Conservation (phyloP, 2,888 invertebrate genomes). For the Troides oblongomaculatus region DNA sequence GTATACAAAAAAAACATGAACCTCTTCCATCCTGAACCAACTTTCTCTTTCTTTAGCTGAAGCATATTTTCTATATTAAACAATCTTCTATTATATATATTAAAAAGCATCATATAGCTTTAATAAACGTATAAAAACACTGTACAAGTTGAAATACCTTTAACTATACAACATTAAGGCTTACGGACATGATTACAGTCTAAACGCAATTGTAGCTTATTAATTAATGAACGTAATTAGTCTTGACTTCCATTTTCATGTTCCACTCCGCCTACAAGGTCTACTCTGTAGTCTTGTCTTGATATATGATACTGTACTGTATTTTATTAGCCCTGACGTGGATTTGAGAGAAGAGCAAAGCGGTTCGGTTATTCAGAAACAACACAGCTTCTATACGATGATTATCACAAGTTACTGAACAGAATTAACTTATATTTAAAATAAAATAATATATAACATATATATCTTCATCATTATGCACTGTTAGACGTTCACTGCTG, state of each 20-base stretch:
- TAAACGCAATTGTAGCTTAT: slow-evolving; percentile 35
- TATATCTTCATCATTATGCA: too few species aligned
- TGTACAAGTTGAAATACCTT: too few species aligned
- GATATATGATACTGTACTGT: not conserved
- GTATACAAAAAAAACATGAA: too few species aligned
- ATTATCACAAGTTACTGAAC: not conserved
- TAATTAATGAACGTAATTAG: slow-evolving; percentile 56
- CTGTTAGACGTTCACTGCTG: too few species aligned
- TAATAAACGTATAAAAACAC: too few species aligned
- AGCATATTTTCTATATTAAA: too few species aligned
- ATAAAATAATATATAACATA: too few species aligned
- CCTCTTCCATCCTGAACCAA: too few species aligned
- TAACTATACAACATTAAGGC: not conserved
- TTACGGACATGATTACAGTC: not conserved
- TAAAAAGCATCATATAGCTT: too few species aligned
- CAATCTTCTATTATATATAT: too few species aligned
- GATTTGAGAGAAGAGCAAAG: not conserved
- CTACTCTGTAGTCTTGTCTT: not conserved
- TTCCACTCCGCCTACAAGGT: not conserved
- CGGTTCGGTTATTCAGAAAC: not conserved
- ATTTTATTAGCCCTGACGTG: not conserved
- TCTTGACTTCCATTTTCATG: slow-evolving; percentile 36
- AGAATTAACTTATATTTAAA: too few species aligned
- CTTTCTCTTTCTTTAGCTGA: too few species aligned
- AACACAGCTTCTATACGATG: not conserved